These are phyloP conservation scores for Alviniconcha strummeri DNA, from an alignment of 2,888 invertebrate species.

Conservation along the genomic window DNA sequence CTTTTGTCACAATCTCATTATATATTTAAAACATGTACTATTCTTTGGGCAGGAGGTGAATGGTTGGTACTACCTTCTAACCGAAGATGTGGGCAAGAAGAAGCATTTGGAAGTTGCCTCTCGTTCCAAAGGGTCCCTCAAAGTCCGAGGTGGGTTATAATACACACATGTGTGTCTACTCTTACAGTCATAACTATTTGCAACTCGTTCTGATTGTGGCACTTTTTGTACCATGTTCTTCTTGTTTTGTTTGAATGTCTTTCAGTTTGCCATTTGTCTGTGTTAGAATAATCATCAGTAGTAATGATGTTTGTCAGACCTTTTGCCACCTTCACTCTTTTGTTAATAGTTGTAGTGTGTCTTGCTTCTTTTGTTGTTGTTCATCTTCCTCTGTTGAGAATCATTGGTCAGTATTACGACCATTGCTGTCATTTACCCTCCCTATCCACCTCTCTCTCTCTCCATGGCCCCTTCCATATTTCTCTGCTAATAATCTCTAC, in stretches of 20 bases:
- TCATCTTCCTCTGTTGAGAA: no score
- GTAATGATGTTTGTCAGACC: no score
- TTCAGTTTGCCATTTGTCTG: no score
- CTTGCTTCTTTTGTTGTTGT: no score
- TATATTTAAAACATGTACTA: neutral
- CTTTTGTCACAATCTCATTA: neutral
- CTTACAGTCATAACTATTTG: no score
- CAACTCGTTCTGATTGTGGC: neutral
- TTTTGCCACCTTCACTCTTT: no score
- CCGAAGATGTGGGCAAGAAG: constrained; percentile 79
- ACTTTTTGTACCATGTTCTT: neutral
- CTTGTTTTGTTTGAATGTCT: no score
- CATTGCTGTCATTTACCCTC: neutral
- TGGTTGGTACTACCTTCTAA: constrained; percentile 85
- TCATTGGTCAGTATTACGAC: no score
- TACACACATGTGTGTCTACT: no score
- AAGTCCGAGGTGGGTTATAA: no score
- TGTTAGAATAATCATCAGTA: no score
- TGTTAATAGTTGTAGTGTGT: no score
- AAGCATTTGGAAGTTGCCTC: constrained; percentile 72
- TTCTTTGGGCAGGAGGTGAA: constrained; percentile 74
- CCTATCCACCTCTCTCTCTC: neutral
- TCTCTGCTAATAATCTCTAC: neutral
- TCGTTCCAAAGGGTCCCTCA: constrained; percentile 32
- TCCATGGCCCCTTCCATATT: neutral